These are phyloP conservation scores for Xestia ashworthii DNA, from an alignment of 2,888 invertebrate species.

Conservation along the genomic window DNA sequence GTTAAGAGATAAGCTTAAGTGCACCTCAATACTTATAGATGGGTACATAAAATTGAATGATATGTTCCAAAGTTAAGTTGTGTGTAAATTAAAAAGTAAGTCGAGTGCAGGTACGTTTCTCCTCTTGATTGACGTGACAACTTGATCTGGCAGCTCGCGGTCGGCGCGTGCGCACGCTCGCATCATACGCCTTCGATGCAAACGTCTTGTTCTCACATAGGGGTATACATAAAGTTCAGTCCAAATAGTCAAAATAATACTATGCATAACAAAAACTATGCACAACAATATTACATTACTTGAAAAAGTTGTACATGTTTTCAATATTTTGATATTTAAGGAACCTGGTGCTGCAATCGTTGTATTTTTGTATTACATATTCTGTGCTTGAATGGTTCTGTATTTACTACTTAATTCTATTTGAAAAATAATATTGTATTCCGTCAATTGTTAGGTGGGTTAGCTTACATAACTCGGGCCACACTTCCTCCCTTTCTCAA, in stretches of 20 bases:
- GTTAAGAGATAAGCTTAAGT: constrained; percentile 52
- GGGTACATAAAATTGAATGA: constrained; percentile 48
- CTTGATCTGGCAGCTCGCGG: constrained; percentile 69
- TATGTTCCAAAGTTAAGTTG: constrained; percentile 63
- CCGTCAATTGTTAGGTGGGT: neutral
- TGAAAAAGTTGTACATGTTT: neutral
- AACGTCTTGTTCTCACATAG: constrained; percentile 37
- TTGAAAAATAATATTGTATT: neutral
- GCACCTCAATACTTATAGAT: constrained; percentile 43
- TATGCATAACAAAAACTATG: neutral
- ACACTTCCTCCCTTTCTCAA: neutral
- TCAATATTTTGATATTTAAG: neutral
- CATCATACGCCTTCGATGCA: constrained; percentile 24
- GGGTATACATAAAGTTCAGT: neutral
- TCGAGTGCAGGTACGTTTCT: constrained; percentile 78
- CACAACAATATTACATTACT: neutral
- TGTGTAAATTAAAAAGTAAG: constrained; percentile 73
- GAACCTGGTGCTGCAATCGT: neutral
- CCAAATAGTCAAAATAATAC: neutral
- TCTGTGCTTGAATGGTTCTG: neutral
- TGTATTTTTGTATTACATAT: constrained; percentile 11
- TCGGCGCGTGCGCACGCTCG: constrained; percentile 22
- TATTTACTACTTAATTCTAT: neutral
- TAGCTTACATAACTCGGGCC: neutral
- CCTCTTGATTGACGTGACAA: constrained; percentile 82